Base-by-base conservation (phyloP, 2,113 vertebrate species). In the Fulica atra region DNA sequence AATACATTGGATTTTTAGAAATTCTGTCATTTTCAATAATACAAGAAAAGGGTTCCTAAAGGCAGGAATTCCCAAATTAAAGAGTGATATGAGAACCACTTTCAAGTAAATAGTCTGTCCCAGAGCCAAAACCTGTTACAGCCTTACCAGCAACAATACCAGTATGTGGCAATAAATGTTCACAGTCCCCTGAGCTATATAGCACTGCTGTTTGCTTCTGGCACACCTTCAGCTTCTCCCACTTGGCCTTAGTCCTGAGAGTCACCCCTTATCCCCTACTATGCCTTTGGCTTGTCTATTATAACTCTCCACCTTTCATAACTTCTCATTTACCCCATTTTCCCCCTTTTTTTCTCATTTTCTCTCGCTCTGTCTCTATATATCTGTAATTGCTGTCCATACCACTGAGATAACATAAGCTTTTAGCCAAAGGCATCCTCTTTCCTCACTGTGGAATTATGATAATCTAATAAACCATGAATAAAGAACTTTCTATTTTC, bases 21-120 rank as follows among this genome's bases (percentile, higher is more conserved):
- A 91, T 93, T 44, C 86, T 72, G 44, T 87, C 8, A 66, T 92
- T 96, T 95, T 89, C 86, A 92, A 68, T 94, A 89, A 81, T 51
- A 86, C 11, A 76, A 92, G 89, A 44, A 72, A 89, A 96, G 21
- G 5, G 16, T 7, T 84, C 61, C 69, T 91, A 79, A 88, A 81
- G 87, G 70, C 53, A 81, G 73, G 44, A 57, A 68, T 91, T 95
- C 77, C 72, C 38, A 56, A 93, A 93, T 95, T 95, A 92, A 94
- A 82, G 71, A 88, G 72, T 85, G 65, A 87, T 81, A 74, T 65
- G 87, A 79, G 77, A 93, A 57, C 24, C 42, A 76, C 40, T 95
- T 95, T 92, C 69, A 92, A 91, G 69, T 56, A 91, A 91, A 95
- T 68, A 90, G 81, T 51, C 81, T 95, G 65, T 93, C 77, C 77